Percentiles rank a stretch among this genome's conserved stretches.
Evolutionary conservation across 2,797 vertebrate genomes (phyloP).

Genomic region (Taenioides sp.): DNA sequence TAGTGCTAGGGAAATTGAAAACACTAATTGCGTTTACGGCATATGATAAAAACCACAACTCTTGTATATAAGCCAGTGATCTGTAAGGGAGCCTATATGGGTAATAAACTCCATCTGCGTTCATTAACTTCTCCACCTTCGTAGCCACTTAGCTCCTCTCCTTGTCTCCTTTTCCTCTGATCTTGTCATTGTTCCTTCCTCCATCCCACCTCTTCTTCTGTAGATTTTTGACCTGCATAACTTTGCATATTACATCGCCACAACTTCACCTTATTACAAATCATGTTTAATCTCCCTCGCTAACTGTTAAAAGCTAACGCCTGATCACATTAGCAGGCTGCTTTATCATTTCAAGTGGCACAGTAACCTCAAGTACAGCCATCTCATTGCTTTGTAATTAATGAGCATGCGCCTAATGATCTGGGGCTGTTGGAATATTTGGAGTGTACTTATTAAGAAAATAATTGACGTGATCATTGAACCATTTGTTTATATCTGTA

Average conservation of each 20-base stretch:
- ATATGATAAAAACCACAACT: slow-evolving; percentile 48
- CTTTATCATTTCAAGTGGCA: slow-evolving; percentile 65
- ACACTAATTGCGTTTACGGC: slow-evolving; percentile 50
- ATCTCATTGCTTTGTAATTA: slow-evolving; percentile 62
- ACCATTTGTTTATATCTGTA: no score
- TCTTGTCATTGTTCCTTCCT: neutral
- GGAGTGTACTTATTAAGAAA: no score
- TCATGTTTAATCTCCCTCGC: slow-evolving; percentile 40
- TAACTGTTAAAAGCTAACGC: slow-evolving; percentile 58
- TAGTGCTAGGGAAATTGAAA: slow-evolving; percentile 44
- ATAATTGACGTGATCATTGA: no score
- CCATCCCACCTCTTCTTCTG: slow-evolving; percentile 7
- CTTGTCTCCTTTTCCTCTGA: slow-evolving; percentile 10
- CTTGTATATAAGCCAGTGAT: slow-evolving; percentile 28
- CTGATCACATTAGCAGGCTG: slow-evolving; percentile 61
- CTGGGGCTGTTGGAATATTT: slow-evolving; percentile 67
- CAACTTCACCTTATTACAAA: slow-evolving; percentile 34
- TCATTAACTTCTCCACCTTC: slow-evolving; percentile 45
- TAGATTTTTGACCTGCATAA: slow-evolving; percentile 22
- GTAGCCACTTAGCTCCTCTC: slow-evolving; percentile 4
- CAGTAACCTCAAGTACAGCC: slow-evolving; percentile 52
- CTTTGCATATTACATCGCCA: slow-evolving; percentile 42
- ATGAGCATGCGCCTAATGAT: slow-evolving; percentile 57
- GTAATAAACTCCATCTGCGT: slow-evolving; percentile 43
- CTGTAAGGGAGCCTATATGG: slow-evolving; percentile 39